Percentiles rank a stretch among this genome's conserved stretches.
These are phyloP conservation scores for Bergia sp. DNA, from an alignment of 92 coral and sea anemone genomes.

Conservation along the genomic window DNA sequence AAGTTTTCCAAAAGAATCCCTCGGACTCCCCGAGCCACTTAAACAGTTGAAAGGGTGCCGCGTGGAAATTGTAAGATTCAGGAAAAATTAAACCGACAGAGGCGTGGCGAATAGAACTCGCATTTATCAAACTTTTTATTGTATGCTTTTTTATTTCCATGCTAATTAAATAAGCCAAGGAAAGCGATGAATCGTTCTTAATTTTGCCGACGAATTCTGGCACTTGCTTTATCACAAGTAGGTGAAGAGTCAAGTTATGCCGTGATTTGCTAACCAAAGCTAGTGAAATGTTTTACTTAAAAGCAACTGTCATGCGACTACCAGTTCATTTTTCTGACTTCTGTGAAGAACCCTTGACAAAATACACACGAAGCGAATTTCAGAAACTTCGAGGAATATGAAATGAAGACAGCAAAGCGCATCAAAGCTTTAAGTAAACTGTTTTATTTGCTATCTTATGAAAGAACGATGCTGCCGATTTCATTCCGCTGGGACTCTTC, in stretches of 20 bases:
- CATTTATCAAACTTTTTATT: constrained; percentile 81
- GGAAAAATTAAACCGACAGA: constrained; percentile 62
- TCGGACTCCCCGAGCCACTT: constrained; percentile 16
- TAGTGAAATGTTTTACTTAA: constrained; percentile 33
- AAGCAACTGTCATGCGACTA: not conserved
- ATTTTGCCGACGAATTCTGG: constrained; percentile 74
- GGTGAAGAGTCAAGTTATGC: constrained; percentile 49
- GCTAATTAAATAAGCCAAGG: constrained; percentile 94
- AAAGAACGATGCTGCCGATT: constrained; percentile 28
- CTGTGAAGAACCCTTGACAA: not conserved
- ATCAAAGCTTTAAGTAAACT: constrained; percentile 40
- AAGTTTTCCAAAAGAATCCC: not conserved
- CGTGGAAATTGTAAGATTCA: constrained; percentile 50
- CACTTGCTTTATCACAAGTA: constrained; percentile 56
- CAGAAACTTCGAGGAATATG: constrained; percentile 28
- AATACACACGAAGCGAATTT: not conserved
- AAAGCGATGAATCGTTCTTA: constrained; percentile 70
- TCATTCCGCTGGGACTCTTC: constrained; percentile 39
- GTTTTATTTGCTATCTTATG: constrained; percentile 36
- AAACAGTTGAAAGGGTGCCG: constrained; percentile 60
- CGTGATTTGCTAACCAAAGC: constrained; percentile 45
- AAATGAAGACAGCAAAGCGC: constrained; percentile 19
- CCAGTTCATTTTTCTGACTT: not conserved
- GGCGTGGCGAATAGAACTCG: constrained; percentile 85
- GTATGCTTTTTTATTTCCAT: constrained; percentile 80